phyloP scores from a whole-genome alignment of 2,888 invertebrate genomes.

The Epinotia bilunana region DNA sequence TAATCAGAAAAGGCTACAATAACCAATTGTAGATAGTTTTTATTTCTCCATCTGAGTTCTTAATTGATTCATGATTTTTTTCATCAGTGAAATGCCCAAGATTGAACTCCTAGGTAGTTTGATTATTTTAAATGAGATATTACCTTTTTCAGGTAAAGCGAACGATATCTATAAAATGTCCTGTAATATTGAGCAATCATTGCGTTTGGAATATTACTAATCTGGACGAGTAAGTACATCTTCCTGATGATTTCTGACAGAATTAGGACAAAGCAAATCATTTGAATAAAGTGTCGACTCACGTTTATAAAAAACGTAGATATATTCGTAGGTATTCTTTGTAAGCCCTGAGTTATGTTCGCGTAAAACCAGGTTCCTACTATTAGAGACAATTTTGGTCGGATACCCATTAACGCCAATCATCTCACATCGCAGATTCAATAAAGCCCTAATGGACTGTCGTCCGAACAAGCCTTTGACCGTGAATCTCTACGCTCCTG shows the following conservation, averaged over 20 bases:
- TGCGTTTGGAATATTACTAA: constrained; percentile 79
- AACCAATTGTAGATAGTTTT: too few relatives aligned
- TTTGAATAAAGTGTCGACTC: too few relatives aligned
- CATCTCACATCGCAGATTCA: constrained; percentile 60
- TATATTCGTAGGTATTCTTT: background rate
- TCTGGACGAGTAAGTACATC: constrained; percentile 69
- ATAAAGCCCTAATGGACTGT: constrained; percentile 68
- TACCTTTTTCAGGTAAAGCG: constrained; percentile 68
- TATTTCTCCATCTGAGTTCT: too few relatives aligned
- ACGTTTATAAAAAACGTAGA: background rate
- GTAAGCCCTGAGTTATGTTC: background rate
- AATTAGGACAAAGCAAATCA: background rate
- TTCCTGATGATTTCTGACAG: background rate
- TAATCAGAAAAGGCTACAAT: too few relatives aligned
- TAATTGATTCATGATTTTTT: too few relatives aligned
- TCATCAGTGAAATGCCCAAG: too few relatives aligned
- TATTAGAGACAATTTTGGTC: too few relatives aligned
- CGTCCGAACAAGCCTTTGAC: constrained; percentile 67
- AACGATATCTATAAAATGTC: constrained; percentile 73
- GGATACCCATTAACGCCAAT: background rate
- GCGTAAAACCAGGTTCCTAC: too few relatives aligned
- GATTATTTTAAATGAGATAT: too few relatives aligned
- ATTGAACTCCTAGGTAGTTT: too few relatives aligned
- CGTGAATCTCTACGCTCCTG: constrained; percentile 72
- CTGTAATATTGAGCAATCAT: constrained; percentile 76